Conservation (phyloP, 2,888 invertebrate genomes). For the Thecophora atra region DNA sequence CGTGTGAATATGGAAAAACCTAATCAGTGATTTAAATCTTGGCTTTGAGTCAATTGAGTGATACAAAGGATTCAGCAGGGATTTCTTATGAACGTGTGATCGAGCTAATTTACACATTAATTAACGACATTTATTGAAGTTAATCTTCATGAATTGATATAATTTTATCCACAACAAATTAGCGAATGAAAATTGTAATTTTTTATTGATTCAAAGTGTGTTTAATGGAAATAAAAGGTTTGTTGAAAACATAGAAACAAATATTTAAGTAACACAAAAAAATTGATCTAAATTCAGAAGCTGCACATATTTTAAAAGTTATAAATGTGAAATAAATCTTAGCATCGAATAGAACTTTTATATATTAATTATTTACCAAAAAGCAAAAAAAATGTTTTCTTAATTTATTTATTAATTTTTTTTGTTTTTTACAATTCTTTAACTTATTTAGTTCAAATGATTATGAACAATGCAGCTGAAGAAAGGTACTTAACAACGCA, state of each 20-base stretch:
- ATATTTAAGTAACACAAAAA: background rate
- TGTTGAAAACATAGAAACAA: conserved; percentile 18
- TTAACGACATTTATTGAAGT: background rate
- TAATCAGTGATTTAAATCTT: background rate
- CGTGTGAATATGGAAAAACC: background rate
- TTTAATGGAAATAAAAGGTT: conserved; percentile 47
- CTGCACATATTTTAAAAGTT: too few relatives aligned
- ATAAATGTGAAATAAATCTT: too few relatives aligned
- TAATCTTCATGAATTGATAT: background rate
- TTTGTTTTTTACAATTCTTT: too few relatives aligned
- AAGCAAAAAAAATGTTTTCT: too few relatives aligned
- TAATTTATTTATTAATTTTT: too few relatives aligned
- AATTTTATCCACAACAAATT: background rate
- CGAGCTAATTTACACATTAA: background rate
- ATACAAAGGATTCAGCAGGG: conserved; percentile 8
- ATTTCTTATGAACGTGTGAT: background rate
- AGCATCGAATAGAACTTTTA: too few relatives aligned
- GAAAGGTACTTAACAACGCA: too few relatives aligned
- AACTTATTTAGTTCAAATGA: too few relatives aligned
- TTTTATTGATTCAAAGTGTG: background rate
- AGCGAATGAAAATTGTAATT: background rate
- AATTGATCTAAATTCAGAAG: too few relatives aligned
- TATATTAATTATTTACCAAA: too few relatives aligned
- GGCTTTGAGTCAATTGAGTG: background rate
- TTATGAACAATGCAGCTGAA: too few relatives aligned